phyloP scores from a whole-genome alignment of 2,888 invertebrate species.

The Sepioteuthis lessoniana region DNA sequence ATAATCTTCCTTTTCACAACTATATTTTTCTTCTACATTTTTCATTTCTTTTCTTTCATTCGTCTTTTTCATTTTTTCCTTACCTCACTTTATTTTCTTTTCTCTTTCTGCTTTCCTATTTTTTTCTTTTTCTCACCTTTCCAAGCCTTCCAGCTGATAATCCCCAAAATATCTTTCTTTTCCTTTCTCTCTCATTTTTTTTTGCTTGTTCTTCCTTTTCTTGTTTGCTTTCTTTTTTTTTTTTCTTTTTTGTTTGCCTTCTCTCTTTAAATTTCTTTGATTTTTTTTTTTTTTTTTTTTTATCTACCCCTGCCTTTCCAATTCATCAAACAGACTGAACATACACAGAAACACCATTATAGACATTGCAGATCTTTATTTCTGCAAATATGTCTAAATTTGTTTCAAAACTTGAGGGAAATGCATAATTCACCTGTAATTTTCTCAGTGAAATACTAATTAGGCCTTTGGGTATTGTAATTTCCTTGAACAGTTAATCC shows the following conservation, averaged over 20 bases:
- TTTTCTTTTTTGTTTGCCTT: background rate
- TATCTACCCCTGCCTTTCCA: background rate
- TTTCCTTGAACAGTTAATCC: background rate
- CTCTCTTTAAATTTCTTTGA: too few species aligned
- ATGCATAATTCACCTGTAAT: background rate
- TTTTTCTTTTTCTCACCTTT: background rate
- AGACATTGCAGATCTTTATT: background rate
- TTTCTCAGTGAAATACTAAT: constrained; percentile 8
- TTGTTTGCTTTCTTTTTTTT: background rate
- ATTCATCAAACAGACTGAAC: background rate
- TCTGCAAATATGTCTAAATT: background rate
- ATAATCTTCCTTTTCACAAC: background rate
- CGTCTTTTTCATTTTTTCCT: background rate
- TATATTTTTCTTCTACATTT: background rate
- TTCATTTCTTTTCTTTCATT: background rate
- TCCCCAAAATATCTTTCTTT: background rate
- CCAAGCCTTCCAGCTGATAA: background rate
- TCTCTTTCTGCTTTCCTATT: background rate
- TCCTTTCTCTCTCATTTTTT: background rate
- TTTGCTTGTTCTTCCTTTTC: background rate
- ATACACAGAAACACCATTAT: background rate
- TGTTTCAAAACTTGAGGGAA: background rate
- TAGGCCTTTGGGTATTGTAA: constrained; percentile 23
- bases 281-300: too few species aligned
- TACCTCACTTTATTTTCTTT: background rate